Base-by-base conservation (phyloP, 2,113 vertebrate genomes). In the Isurus oxyrinchus region DNA sequence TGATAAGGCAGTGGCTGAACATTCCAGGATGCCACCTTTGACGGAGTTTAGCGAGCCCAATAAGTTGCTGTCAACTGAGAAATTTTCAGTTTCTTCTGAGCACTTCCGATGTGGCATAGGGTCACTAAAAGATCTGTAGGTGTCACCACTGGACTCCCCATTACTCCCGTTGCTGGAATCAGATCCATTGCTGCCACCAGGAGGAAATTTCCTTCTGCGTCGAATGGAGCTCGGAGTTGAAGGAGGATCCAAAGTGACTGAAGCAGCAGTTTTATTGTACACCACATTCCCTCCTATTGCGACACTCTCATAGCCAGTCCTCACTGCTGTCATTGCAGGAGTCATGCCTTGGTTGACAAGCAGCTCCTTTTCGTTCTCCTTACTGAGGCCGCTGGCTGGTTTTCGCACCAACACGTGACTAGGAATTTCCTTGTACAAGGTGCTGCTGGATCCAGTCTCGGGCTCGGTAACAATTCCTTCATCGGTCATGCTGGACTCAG, bases 381-480 rank as follows among this genome's bases (percentile, higher is more conserved):
- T 97, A 0, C 97, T 97, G 72, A 98, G 98, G 49, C 0, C 0
- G 0, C 2, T 21, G 96, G 98, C 97, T 96, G 98, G 97, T 35
- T 98, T 98, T 99, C 99, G 99, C 53, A 97, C 96, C n/a, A 98
- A 96, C 0, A 98, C 97, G 95, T 98, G 97, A 0, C 97, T 98
- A 23, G 98, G 97, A 49, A 98, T 96, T 97, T 98, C 98, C 96
- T 97, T 98, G 96, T 98, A 98, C 96, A 97, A 97, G 96, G 96
- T 96, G 96, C 96, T 40, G 87, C 97, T 67, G 0, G 98, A 97
- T 67, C 97, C 97, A 0, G 96, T 97, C 96, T 99, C 99, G 0
- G 98, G 98, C 97, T 99, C 99, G 0, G 99, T 98, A 95, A 99
- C 99, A 67, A 99, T 99, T 96, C 99, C 99, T 97, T 99, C 99